Percentiles rank a stretch among this genome's conserved stretches.
Evolutionary conservation across 2,113 vertebrate genomes (phyloP).

Genomic region (Phalacrocorax carbo): DNA sequence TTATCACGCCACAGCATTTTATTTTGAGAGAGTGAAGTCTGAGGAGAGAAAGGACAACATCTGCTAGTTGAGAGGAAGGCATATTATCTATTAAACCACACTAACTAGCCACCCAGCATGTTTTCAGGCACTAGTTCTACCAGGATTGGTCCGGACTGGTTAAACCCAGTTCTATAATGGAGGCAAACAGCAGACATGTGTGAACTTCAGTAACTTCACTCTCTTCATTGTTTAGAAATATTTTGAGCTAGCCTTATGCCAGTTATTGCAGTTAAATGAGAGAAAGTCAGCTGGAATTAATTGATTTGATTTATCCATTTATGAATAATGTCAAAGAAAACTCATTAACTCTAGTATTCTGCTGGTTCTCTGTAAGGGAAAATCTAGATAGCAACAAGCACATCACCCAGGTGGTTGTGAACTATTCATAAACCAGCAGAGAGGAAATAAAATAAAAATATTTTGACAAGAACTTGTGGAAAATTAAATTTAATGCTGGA

Average conservation of each 20-base stretch:
- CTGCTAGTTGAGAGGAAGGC: neutral
- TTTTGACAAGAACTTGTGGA: neutral
- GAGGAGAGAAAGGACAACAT: neutral
- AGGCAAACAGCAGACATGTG: neutral
- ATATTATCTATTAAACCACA: neutral
- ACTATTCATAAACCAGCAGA: neutral
- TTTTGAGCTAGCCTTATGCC: neutral
- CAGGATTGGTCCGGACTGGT: neutral
- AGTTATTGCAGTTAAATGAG: neutral
- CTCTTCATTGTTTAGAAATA: neutral
- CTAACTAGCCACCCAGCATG: neutral
- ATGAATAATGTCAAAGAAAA: slow-evolving; percentile 6
- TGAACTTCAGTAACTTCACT: neutral
- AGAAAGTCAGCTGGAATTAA: neutral
- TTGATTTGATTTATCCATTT: neutral
- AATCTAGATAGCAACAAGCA: neutral
- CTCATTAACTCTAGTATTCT: neutral
- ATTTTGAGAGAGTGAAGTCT: neutral
- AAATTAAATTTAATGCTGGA: neutral
- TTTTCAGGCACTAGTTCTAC: neutral
- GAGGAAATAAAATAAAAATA: neutral
- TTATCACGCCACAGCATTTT: neutral
- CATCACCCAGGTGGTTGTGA: neutral
- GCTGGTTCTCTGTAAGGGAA: neutral
- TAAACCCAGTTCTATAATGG: neutral